phyloP scores from a whole-genome alignment of 2,113 vertebrate genomes.

The Bos javanicus region DNA sequence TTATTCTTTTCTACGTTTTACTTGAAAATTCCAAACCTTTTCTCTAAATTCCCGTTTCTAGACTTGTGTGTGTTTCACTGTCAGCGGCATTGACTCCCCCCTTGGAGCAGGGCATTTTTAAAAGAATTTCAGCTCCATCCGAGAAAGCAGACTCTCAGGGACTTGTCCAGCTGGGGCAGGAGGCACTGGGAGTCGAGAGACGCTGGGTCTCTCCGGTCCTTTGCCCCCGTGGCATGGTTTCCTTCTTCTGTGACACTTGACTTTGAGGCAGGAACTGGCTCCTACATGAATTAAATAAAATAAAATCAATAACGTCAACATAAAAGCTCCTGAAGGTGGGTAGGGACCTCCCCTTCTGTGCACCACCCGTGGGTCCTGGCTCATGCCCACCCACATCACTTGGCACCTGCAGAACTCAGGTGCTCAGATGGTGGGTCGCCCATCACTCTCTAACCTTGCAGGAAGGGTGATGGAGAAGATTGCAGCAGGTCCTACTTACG shows the following conservation, averaged over 20 bases:
- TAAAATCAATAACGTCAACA: background rate
- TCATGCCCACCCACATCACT: fast-evolving
- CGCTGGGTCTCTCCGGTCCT: fast-evolving
- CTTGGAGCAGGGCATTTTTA: background rate
- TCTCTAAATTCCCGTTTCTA: background rate
- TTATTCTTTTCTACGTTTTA: background rate
- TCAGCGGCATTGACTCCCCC: background rate
- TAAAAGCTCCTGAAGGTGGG: fast-evolving
- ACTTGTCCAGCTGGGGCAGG: background rate
- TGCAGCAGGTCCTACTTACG: background rate
- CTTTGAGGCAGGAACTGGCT: background rate
- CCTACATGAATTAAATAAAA: background rate
- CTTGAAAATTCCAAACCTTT: background rate
- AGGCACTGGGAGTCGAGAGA: background rate
- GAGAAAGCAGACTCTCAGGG: background rate
- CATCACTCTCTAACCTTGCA: background rate
- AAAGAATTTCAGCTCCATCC: background rate
- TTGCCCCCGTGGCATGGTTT: background rate
- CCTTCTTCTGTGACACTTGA: background rate
- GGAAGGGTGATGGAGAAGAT: background rate
- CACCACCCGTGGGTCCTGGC: background rate
- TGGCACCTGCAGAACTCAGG: fast-evolving
- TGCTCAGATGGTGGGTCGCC: fast-evolving
- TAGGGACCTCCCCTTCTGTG: background rate
- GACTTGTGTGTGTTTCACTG: background rate